Evolutionary conservation across 2,888 invertebrate species (phyloP), one percentile per base, ranked within the genome.

Genomic region (Sipunculus nudus): DNA sequence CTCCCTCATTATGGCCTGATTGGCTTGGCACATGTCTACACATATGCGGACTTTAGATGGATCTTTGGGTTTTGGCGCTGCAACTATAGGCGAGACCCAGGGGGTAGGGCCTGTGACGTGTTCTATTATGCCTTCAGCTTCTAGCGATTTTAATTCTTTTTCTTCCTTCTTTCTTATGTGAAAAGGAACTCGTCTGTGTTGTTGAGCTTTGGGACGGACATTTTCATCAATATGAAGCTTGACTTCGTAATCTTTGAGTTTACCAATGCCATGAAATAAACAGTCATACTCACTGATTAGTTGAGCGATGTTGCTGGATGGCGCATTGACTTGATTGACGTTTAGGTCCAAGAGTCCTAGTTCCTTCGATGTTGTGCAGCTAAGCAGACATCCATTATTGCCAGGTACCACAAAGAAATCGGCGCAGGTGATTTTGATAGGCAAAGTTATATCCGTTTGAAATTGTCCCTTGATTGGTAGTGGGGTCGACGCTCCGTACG

Each of bases 1-100:
- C 26, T 28, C 39, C 19, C 46, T 32, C 47, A 61, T 38, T 19
- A 72, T 65, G 0, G 71, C 71, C 29, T 55, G 62, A 47, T 74
- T 71, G 3, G 69, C 47, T 52, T 58, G 47, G 25, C 65, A 46
- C 74, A 73, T 72, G 45, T 74, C 71, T 2, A 71, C 62, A 52
- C 71, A 73, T 5, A 74, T 43, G 21, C 70, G 25, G 5, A 73
- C 61, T 32, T 67, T 59, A 5, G 56, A 41, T 2, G 55, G 61
- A 23, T 59, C 60, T 47, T 53, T 70, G n/a, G n/a, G 54, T 29
- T 53, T 49, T 2, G 43, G 52, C 8, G 39, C 25, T 19, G 28
- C 28, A 3, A 53, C 58, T 19, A 59, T 45, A 16, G 21, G 59
- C 3, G 53, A 57, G 21, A 61, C 50, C 61, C 61, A 61, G 1